Base-by-base conservation (phyloP, 2,113 vertebrate species). In the Dipodomys spectabilis region DNA sequence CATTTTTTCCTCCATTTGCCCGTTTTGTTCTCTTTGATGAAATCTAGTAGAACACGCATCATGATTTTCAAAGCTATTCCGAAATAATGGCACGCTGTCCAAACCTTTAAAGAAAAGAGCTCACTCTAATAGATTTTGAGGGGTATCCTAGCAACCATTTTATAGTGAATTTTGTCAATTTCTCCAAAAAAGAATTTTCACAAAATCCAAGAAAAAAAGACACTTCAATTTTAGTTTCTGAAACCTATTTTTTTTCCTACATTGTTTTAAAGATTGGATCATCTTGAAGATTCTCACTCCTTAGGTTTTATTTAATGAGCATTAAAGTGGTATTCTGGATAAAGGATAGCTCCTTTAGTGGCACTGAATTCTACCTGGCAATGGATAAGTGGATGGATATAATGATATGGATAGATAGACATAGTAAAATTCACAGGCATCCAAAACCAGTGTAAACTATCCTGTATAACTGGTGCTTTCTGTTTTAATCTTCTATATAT, bases 121-220 rank as follows among this genome's bases (percentile, higher is more conserved):
- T 93, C 82, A 92, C 84, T 68, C 68, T 89, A 88, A 94, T 80
- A 90, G 87, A 96, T 89, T 94, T 93, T 84, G 16, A 60, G 10
- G 9, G 23, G 49, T 97, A 78, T 97, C 96, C 89, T 97, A 94
- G 78, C 79, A 96, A 60, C 91, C 94, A 88, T 71, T 88, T 65
- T 88, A 86, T 95, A 93, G 84, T 93, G 92, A 88, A 80, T 83
- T 60, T 93, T 95, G 92, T 95, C 90, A 95, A 15, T 95, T 97
- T 96, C 85, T 96, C 19, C 19, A 32, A 57, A 86, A 57, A 81
- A 11, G 88, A 82, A 78, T 96, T 91, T 80, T 44, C 32, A 91
- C 65, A 90, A 94, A 88, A 45, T 53, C 19, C n/a, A 80, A 83
- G 30, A 88, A 96, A 95, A 53, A 57, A 39, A 95, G 45, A 73